Conservation (phyloP, 2,888 invertebrate genomes). For the Athalia circularis region DNA sequence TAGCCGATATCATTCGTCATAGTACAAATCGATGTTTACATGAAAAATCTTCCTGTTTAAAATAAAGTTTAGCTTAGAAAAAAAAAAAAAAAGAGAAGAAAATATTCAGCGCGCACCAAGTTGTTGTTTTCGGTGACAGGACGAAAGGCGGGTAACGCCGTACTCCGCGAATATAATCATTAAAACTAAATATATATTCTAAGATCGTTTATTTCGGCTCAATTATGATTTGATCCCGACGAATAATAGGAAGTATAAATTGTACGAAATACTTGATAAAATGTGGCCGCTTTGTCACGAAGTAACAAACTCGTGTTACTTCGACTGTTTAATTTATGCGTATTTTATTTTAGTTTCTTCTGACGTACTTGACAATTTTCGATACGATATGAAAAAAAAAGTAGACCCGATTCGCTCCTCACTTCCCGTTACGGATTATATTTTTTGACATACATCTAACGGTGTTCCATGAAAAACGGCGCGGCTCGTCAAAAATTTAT, state of each 20-base stretch:
- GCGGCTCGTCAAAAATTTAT: too few species aligned
- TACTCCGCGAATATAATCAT: conserved; percentile 13
- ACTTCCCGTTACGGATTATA: too few species aligned
- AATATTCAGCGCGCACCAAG: neutral
- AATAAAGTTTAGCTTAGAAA: neutral
- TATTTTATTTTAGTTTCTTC: neutral
- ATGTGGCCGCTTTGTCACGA: conserved; percentile 10
- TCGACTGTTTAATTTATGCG: conserved; percentile 4
- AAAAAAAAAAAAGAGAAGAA: neutral
- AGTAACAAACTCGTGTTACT: conserved; percentile 33
- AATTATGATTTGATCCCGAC: neutral
- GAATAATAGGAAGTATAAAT: neutral
- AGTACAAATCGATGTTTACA: conserved; percentile 47
- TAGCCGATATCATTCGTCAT: conserved; percentile 57
- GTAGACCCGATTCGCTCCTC: too few species aligned
- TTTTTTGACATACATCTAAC: too few species aligned
- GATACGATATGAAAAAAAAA: too few species aligned
- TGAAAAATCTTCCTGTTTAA: neutral
- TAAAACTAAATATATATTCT: conserved; percentile 20
- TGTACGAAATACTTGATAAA: conserved; percentile 34
- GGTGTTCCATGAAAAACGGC: too few species aligned
- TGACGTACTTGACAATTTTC: too few species aligned
- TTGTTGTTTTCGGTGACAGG: neutral
- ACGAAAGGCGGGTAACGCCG: conserved; percentile 14
- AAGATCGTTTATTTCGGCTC: neutral